Base-by-base conservation (phyloP, 2,888 invertebrate genomes). In the Cheilosia soror region DNA sequence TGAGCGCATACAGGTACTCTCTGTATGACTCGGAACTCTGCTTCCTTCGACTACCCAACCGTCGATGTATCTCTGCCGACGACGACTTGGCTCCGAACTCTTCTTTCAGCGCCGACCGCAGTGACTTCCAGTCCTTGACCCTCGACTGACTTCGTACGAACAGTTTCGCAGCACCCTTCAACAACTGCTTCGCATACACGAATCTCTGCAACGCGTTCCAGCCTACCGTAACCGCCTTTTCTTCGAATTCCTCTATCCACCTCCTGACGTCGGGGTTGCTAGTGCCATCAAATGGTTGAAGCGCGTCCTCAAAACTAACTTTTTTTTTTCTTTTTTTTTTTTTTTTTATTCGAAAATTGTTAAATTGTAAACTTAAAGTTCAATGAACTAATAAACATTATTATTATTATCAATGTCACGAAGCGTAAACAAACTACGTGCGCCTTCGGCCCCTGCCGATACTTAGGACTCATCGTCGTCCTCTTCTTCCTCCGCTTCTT, bases 191-290 rank as follows among this genome's bases (percentile, higher is more conserved):
- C 0, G 47, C 81, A 31, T 84, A 81, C 3, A 87, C 66, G 42
- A 76, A 85, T 31, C 76, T 87, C 25, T 84, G 83, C 9, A 84
- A 11, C 9, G 44, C 53, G 42, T 77, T 81, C 80, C 87, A 85
- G 1, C 53, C 44, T 2, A 84, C 87, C 4, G 47, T 68, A 4
- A 55, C 53, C 9, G 80, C 80, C 42, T 63, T 80, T 3, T 72
- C 68, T 20, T 84, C 84, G 49, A 84, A 87, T 20, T 87, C 84
- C 42, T 66, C 13, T 2, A 85, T 20, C 87, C 85, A 85, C 13
- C 37, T 51, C 2, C 53, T 55, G 37, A 84, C 49, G n/a, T 82
- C 65, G 0, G 75, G 71, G 20, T 73, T 27, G 0, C 53, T 76
- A 1, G 49, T 57, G 6, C 87, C 81, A 29, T 65, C 55, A 60